Base-by-base conservation (phyloP, 2,113 vertebrate species). In the Equus przewalskii region DNA sequence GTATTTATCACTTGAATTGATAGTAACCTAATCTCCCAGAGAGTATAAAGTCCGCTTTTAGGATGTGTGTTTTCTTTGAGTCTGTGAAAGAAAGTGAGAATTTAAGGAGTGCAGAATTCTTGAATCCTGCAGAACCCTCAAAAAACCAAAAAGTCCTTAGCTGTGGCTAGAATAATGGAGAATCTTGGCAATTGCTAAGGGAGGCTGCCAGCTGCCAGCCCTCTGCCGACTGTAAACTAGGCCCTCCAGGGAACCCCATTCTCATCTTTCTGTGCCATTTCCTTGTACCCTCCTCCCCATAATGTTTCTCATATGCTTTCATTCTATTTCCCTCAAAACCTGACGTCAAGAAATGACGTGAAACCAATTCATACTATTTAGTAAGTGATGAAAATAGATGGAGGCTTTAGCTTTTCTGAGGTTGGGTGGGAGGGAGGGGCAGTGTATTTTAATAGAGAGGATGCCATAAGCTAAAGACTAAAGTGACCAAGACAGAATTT, bases 281-380 rank as follows among this genome's bases (percentile, higher is more conserved):
- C 44, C 78, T 56, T 54, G 49, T 46, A 51, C 46, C 10, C 21
- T 56, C 70, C 41, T 84, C 30, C 13, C 72, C n/a, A 82, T 64
- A 36, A 33, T 15, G 79, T 70, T n/a, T 28, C 7, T 94, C 22
- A 24, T 46, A 44, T 33, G 56, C 16, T 96, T 81, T 93, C 24
- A 58, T 78, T 94, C 60, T 91, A 56, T 78, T 90, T 30, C 62
- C 60, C 67, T 46, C 44, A 94, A 92, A 96, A 72, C 7, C 5
- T 33, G 30, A 11, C 78, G n/a, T 92, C 46, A 89, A 87, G 18
- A 94, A 95, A 87, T 60, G 12, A 88, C 36, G 41, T 87, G 21
- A 97, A 97, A 67, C 13, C 58, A 78, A 51, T 73, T 70, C 33
- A 54, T 33, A 86, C 18, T 82, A 86, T 90, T 54, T 41, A 36